These are phyloP conservation scores for Lordiphosa collinella DNA, from an alignment of 1,140 invertebrate genomes.

Conservation along the genomic window DNA sequence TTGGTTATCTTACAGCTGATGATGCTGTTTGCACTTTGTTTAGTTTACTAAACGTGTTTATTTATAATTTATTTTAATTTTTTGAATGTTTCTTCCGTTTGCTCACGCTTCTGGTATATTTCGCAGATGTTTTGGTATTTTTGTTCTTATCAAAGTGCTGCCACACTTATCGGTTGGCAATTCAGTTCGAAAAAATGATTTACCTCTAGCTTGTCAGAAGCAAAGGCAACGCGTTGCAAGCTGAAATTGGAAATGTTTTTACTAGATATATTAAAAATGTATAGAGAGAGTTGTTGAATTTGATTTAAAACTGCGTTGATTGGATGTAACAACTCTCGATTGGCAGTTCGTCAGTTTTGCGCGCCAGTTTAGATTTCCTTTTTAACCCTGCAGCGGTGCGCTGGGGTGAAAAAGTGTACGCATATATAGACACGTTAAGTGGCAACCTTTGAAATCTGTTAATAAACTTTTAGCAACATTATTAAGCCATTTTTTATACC, in stretches of 20 bases:
- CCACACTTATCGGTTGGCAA: slow-evolving; percentile 1
- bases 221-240: no score
- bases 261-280: neutral
- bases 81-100: slow-evolving; percentile 5
- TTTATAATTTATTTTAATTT: slow-evolving; percentile 16
- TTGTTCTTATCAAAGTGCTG: slow-evolving; percentile 10
- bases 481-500: no score
- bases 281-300: neutral
- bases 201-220: no score
- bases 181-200: neutral
- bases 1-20: no score
- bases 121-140: slow-evolving; percentile 5
- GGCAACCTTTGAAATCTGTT: no score
- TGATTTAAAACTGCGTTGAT: neutral
- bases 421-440: no score
- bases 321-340: neutral
- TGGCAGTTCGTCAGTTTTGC: neutral
- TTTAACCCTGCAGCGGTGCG: no score
- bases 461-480: no score
- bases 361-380: no score
- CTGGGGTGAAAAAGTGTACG: no score
- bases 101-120: slow-evolving; percentile 1
- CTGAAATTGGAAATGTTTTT: neutral
- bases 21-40: neutral
- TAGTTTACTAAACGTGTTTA: slow-evolving; percentile 10